phyloP scores from a whole-genome alignment of 2,113 vertebrate genomes.

The Trematocara unimaculatum region DNA sequence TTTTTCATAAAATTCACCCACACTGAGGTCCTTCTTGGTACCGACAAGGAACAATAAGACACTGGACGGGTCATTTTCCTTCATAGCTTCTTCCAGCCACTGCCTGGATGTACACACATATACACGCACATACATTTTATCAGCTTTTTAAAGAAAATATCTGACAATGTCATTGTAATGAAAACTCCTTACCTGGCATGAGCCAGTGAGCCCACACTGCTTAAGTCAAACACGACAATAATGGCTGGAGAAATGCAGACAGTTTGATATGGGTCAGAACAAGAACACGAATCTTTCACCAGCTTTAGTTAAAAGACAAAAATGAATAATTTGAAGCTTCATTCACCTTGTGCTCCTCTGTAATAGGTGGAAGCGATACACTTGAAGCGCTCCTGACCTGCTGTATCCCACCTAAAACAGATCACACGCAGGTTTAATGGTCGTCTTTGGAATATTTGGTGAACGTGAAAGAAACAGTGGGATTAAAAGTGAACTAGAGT shows the following conservation, averaged over 20 bases:
- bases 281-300: background rate
- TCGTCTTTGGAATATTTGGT: background rate
- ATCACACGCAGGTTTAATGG: background rate
- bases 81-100: constrained; percentile 92
- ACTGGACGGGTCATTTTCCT: constrained; percentile 89
- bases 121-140: background rate
- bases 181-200: constrained; percentile 78
- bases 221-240: constrained; percentile 90
- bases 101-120: constrained; percentile 71
- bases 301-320: background rate
- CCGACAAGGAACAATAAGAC: constrained; percentile 93
- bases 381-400: constrained; percentile 94
- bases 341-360: constrained; percentile 90
- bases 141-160: background rate
- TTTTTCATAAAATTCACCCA: constrained; percentile 63
- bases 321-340: background rate
- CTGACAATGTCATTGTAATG: background rate
- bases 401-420: constrained; percentile 87
- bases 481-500: background rate
- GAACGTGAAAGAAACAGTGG: background rate
- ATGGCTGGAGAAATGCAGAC: constrained; percentile 74
- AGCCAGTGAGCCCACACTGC: constrained; percentile 79
- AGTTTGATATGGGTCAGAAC: background rate
- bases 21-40: constrained; percentile 93
- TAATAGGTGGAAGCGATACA: constrained; percentile 97